Evolutionary conservation across 2,888 invertebrate genomes (phyloP).

Genomic region (Stenolophus ochropezus): DNA sequence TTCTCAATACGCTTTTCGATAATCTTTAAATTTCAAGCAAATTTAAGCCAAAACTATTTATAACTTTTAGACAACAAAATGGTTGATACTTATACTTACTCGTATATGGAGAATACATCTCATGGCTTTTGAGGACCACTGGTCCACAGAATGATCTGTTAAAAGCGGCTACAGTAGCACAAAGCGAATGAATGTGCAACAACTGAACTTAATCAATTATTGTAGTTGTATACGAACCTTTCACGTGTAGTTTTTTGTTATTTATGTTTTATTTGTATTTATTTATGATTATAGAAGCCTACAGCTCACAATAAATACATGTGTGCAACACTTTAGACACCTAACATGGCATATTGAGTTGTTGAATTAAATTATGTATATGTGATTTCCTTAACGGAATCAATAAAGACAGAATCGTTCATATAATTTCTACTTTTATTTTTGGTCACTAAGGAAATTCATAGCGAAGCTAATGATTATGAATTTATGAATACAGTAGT

Average conservation of each 20-base stretch:
- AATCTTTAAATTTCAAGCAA: no score
- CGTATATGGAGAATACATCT: background rate
- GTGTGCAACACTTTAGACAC: background rate
- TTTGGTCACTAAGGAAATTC: no score
- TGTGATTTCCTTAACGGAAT: background rate
- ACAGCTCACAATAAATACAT: constrained; percentile 13
- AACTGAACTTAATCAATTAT: constrained; percentile 42
- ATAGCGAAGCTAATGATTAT: no score
- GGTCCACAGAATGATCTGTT: constrained; percentile 40
- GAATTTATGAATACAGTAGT: no score
- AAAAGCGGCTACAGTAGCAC: constrained; percentile 45
- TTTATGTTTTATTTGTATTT: constrained; percentile 13
- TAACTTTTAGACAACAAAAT: no score
- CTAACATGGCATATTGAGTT: constrained; percentile 7
- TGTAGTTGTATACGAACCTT: background rate
- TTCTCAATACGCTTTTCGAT: no score
- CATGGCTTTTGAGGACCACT: background rate
- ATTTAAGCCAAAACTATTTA: no score
- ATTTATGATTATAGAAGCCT: constrained; percentile 28
- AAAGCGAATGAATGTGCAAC: constrained; percentile 42
- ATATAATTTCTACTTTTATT: no score
- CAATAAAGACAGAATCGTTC: background rate
- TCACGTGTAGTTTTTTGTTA: constrained; percentile 22
- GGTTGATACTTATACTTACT: no score
- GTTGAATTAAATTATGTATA: background rate